Evolutionary conservation across 2,797 vertebrate genomes (phyloP), one percentile per base, ranked within the genome.

Genomic region (Benthosema pterotum): DNA sequence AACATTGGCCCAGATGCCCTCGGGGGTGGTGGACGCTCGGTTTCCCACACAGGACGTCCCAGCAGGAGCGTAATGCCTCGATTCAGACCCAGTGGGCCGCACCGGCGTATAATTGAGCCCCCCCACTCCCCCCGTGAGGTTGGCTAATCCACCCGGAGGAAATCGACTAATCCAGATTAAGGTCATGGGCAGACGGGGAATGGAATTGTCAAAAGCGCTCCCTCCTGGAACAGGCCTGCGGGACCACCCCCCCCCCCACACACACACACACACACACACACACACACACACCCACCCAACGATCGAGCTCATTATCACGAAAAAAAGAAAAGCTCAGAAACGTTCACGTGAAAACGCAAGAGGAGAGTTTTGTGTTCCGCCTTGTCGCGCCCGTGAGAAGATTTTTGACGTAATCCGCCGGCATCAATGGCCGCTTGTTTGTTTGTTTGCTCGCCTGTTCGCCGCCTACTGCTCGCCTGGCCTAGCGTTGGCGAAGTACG

Each of bases 121-220:
- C 77, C 22, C n/a, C n/a, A n/a, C n/a, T n/a, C n/a, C n/a, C n/a
- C n/a, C n/a, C n/a, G n/a, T 38, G 60, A 78, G 57, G 61, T 85
- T n/a, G n/a, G 81, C 84, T 91, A 90, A 90, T 89, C 85, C 84
- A 60, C 65, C 72, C 77, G 77, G 84, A 71, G 77, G 84, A 88
- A 88, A 87, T 79, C 81, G 80, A 77, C 89, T 89, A 88, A 90
- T 91, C 86, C 89, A 90, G 86, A 90, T 91, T 92, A 91, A 82
- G 82, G 80, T 81, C 79, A 72, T n/a, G n/a, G 65, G 19, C 86
- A 85, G 85, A 87, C 82, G 62, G 80, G 75, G 78, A 79, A 78
- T 55, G 65, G 80, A 69, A 71, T 82, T 71, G 83, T 85, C 69
- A 52, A 77, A n/a, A 52, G 68, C 73, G 52, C 75, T 65, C 69